A percentile compares a stretch with the other conserved stretches of the same genome.
Evolutionary conservation across 2,113 vertebrate genomes (phyloP).

Genomic region (Cichladusa arquata): DNA sequence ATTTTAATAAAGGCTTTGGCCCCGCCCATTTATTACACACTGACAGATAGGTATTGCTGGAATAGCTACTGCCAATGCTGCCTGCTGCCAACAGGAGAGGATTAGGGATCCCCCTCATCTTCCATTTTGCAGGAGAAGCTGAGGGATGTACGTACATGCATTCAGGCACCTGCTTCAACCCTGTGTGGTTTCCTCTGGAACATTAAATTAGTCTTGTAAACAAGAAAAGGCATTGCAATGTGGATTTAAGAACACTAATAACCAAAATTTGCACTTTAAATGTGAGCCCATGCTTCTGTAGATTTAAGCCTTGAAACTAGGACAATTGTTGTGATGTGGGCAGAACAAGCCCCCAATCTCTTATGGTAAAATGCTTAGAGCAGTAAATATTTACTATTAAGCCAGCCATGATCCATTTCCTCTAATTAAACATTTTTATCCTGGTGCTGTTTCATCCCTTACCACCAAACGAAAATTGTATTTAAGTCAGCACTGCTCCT

Average conservation of each 20-base stretch:
- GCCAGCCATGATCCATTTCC: conserved; percentile 6
- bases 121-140: background rate
- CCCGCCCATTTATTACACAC: too few species aligned
- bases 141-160: accelerated
- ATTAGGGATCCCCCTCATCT: background rate
- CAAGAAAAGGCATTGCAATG: background rate
- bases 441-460: background rate
- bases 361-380: background rate
- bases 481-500: background rate
- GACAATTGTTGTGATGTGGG: background rate
- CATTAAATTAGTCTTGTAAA: background rate
- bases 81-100: background rate
- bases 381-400: conserved; percentile 17
- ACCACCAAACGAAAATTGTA: background rate
- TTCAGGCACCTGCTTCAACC: background rate
- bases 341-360: background rate
- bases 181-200: background rate
- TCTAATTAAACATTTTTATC: conserved; percentile 40
- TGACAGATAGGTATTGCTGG: background rate
- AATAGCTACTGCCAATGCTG: background rate
- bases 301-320: conserved; percentile 14
- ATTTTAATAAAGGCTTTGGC: too few species aligned
- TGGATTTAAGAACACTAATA: background rate
- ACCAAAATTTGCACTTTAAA: background rate
- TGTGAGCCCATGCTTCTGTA: background rate